phyloP scores from a whole-genome alignment of 2,797 vertebrate species.

The Vireo griseus region DNA sequence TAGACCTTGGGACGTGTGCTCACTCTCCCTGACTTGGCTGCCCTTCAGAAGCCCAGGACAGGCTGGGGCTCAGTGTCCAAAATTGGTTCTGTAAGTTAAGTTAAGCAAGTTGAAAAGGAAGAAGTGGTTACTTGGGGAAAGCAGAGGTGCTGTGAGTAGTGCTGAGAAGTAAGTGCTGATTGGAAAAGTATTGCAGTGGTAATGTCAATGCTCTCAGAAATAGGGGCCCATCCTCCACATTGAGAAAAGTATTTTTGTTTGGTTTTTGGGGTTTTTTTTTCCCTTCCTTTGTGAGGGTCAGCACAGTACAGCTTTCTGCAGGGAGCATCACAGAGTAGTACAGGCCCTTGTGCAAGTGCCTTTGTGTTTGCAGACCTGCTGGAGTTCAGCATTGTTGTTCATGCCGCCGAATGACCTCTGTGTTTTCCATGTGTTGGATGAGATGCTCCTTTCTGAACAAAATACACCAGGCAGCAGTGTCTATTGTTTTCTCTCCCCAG shows the following conservation, averaged over 20 bases:
- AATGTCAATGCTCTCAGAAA: not conserved
- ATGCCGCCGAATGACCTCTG: fast-evolving
- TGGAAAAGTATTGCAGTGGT: not conserved
- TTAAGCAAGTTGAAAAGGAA: not conserved
- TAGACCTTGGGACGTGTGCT: not conserved
- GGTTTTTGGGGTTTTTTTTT: not conserved
- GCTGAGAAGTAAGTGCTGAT: not conserved
- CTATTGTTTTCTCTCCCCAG: not conserved
- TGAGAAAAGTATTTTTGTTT: not conserved
- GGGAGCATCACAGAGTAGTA: not conserved
- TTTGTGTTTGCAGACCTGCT: not conserved
- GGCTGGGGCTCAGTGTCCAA: not conserved
- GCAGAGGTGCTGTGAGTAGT: not conserved
- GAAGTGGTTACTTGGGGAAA: not conserved
- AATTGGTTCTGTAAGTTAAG: not conserved
- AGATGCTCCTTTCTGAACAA: not conserved
- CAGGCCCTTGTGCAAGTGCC: not conserved
- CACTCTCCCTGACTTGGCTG: not conserved
- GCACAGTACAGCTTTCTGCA: not conserved
- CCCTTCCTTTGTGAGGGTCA: not conserved
- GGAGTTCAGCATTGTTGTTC: not conserved
- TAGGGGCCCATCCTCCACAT: fast-evolving
- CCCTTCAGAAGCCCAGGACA: not conserved
- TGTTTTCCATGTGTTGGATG: fast-evolving
- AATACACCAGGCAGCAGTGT: not conserved